Evolutionary conservation across 2,797 vertebrate genomes (phyloP).

Genomic region (Echiichthys vipera): DNA sequence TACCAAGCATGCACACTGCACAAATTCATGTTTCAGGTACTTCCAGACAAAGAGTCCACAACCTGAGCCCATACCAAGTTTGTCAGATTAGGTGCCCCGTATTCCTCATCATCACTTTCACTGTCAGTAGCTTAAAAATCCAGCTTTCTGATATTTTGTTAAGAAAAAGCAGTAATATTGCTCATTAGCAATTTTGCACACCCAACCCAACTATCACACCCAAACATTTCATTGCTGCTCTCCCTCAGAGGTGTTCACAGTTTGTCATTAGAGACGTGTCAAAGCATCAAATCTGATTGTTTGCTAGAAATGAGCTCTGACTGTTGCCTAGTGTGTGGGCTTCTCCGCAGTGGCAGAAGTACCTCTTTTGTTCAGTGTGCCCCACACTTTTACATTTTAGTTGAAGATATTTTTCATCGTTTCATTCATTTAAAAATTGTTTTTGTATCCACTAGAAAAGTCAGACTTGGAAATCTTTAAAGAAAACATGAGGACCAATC

Average conservation of each 20-base stretch:
- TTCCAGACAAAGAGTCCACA: constrained; percentile 14
- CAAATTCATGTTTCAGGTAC: constrained; percentile 11
- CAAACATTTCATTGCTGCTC: constrained; percentile 7
- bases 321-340: constrained; percentile 28
- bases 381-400: constrained; percentile 1
- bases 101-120: neutral
- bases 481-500: neutral
- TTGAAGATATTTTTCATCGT: neutral
- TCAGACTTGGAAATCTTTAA: neutral
- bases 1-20: neutral
- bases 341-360: constrained; percentile 1
- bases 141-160: neutral
- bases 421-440: neutral
- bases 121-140: neutral
- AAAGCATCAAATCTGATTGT: neutral
- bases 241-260: constrained; percentile 1
- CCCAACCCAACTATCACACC: constrained; percentile 14
- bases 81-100: neutral
- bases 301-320: constrained; percentile 5
- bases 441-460: neutral
- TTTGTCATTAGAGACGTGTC: neutral
- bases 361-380: neutral
- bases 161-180: neutral
- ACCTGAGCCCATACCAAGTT: neutral
- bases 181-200: constrained; percentile 12